Evolutionary conservation across 64 coral and sea anemone genomes (phyloP).

Genomic region (Hydrozoanthus tunicans): DNA sequence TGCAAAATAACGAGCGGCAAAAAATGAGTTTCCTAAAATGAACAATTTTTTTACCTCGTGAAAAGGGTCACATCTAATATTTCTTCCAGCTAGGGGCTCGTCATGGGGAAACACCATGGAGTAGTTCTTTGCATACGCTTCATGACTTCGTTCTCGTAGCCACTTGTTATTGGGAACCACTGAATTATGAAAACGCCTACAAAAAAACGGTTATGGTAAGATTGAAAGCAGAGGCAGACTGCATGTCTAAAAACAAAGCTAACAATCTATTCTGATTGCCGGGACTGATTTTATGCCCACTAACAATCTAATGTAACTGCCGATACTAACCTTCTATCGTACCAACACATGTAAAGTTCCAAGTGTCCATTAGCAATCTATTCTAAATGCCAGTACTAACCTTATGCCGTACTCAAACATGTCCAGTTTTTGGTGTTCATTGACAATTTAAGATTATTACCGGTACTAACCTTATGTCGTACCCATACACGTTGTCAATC

Average conservation of each 20-base stretch:
- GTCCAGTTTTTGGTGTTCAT: background rate
- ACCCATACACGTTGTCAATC: too few relatives aligned
- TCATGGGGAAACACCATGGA: conserved; percentile 94
- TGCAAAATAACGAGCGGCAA: too few relatives aligned
- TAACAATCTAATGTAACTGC: background rate
- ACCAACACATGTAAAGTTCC: conserved; percentile 86
- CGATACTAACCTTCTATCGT: conserved; percentile 76
- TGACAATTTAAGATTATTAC: background rate
- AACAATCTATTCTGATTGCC: too few relatives aligned
- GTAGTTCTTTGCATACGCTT: conserved; percentile 99
- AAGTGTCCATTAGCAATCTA: conserved; percentile 72
- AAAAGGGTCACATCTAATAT: conserved; percentile 94
- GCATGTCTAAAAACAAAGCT: too few relatives aligned
- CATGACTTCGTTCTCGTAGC: conserved; percentile 94
- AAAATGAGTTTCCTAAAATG: too few relatives aligned
- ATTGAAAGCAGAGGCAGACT: background rate
- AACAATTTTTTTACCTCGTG: conserved; percentile 69
- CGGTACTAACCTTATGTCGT: too few relatives aligned
- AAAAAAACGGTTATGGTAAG: conserved; percentile 14
- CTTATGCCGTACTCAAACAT: background rate
- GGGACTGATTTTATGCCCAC: too few relatives aligned
- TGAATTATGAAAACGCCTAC: conserved; percentile 90
- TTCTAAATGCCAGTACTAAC: too few relatives aligned
- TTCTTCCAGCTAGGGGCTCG: conserved; percentile 88
- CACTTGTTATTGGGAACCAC: conserved; percentile 79